A percentile compares a stretch with the other conserved stretches of the same genome.
These are phyloP conservation scores for Ypsolopha sequella DNA, from an alignment of 2,888 invertebrate genomes.

Conservation along the genomic window DNA sequence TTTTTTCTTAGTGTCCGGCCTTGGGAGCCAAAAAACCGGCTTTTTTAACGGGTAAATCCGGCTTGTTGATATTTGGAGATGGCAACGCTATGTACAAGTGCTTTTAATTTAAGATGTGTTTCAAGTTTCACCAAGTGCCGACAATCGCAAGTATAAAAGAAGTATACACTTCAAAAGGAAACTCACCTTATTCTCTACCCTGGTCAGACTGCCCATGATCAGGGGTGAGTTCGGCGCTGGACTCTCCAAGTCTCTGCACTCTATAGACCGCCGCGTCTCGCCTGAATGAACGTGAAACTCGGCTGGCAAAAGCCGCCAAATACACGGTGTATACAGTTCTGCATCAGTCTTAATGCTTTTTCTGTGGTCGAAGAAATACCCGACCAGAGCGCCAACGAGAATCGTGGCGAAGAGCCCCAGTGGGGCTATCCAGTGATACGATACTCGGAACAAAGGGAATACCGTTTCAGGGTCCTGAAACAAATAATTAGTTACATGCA, in stretches of 20 bases:
- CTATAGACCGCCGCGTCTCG: constrained; percentile 19
- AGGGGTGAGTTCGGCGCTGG: constrained; percentile 37
- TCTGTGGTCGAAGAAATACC: constrained; percentile 38
- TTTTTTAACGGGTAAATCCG: too few species aligned
- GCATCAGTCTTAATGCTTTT: constrained; percentile 35
- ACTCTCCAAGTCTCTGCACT: constrained; percentile 13
- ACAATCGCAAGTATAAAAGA: too few species aligned
- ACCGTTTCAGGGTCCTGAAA: constrained; percentile 55
- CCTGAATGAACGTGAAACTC: constrained; percentile 34
- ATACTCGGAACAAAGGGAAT: constrained; percentile 82
- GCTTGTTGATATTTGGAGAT: too few species aligned
- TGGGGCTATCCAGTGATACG: constrained; percentile 87
- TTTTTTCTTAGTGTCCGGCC: too few species aligned
- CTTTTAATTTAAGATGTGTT: too few species aligned
- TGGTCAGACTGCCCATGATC: constrained; percentile 26
- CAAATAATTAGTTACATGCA: constrained; percentile 14
- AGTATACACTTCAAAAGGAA: neutral
- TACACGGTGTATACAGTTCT: constrained; percentile 46
- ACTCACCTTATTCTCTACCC: constrained; percentile 8
- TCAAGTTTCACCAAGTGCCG: too few species aligned
- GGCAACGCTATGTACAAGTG: too few species aligned
- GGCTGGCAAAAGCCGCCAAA: constrained; percentile 41
- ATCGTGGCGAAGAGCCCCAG: constrained; percentile 77
- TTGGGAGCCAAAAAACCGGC: too few species aligned
- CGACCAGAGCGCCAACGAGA: constrained; percentile 76